Evolutionary conservation across 2,797 vertebrate species (phyloP).

Genomic region (Hoplostethus atlanticus): DNA sequence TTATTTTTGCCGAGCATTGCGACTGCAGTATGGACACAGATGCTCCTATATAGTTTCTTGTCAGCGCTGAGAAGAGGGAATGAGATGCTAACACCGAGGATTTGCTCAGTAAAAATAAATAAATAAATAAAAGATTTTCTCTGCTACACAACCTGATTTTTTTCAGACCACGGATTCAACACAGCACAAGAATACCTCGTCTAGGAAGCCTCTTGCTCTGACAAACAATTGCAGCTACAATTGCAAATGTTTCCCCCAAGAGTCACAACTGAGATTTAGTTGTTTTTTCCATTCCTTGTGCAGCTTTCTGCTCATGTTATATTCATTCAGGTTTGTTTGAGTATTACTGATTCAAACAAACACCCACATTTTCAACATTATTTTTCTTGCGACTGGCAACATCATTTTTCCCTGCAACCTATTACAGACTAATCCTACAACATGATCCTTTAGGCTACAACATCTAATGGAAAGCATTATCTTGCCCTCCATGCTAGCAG

Average conservation of each 20-base stretch:
- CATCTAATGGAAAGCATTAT: neutral
- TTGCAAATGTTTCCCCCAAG: neutral
- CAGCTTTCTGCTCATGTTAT: constrained; percentile 9
- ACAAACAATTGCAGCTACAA: neutral
- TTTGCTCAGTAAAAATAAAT: too few relatives aligned
- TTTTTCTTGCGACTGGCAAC: neutral
- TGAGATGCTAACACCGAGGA: too few relatives aligned
- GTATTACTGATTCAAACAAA: neutral
- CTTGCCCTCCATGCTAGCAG: neutral
- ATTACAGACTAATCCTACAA: constrained; percentile 1
- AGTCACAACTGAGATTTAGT: neutral
- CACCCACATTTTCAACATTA: too few relatives aligned
- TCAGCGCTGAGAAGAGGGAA: too few relatives aligned
- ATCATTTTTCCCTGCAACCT: neutral
- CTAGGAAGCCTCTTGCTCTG: neutral
- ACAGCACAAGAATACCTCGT: too few relatives aligned
- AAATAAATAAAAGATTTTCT: too few relatives aligned
- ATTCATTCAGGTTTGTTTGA: constrained; percentile 12
- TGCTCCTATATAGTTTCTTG: too few relatives aligned
- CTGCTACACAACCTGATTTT: too few relatives aligned
- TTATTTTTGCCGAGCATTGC: too few relatives aligned
- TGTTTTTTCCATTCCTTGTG: neutral
- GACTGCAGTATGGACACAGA: too few relatives aligned
- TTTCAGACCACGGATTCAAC: too few relatives aligned
- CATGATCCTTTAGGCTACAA: neutral